Percentiles rank a stretch among this genome's conserved stretches.
Evolutionary conservation across 2,113 vertebrate genomes (phyloP).

Genomic region (Scatophagus argus): DNA sequence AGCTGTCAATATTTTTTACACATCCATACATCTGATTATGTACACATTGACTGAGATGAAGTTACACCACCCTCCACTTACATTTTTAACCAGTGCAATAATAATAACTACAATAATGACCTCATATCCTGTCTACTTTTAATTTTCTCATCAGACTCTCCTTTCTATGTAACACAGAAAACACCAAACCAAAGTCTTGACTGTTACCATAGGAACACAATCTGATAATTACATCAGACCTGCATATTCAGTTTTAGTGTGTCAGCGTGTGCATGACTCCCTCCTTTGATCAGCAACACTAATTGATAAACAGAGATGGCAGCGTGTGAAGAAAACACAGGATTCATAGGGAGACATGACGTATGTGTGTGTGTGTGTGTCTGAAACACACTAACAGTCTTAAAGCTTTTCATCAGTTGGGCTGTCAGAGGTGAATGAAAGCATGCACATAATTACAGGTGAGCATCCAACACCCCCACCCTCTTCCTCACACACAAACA

Average conservation of each 20-base stretch:
- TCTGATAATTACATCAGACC: constrained; percentile 7
- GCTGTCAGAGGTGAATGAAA: constrained; percentile 6
- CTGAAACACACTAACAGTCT: neutral
- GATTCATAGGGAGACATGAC: neutral
- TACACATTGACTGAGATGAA: too few species aligned
- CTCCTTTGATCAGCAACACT: constrained; percentile 33
- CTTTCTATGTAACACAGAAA: neutral
- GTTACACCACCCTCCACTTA: too few species aligned
- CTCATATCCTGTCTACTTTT: neutral
- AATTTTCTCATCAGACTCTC: neutral
- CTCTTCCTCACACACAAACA: neutral
- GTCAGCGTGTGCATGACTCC: constrained; percentile 10
- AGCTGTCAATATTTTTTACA: too few species aligned
- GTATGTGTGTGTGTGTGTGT: neutral
- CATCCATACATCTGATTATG: too few species aligned
- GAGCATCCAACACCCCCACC: neutral
- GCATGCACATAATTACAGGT: neutral
- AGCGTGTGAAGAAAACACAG: constrained; percentile 17
- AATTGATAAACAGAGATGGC: constrained; percentile 20
- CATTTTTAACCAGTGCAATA: too few species aligned
- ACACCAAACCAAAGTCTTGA: neutral
- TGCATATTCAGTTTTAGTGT: constrained; percentile 22
- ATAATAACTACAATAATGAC: neutral
- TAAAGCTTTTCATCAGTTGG: neutral
- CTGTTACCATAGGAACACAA: constrained; percentile 43